A percentile compares a stretch with the other conserved stretches of the same genome.
Conservation (phyloP, 30 jellyfish, hydroid and myxozoan genomes). For the Mastigias papua region DNA sequence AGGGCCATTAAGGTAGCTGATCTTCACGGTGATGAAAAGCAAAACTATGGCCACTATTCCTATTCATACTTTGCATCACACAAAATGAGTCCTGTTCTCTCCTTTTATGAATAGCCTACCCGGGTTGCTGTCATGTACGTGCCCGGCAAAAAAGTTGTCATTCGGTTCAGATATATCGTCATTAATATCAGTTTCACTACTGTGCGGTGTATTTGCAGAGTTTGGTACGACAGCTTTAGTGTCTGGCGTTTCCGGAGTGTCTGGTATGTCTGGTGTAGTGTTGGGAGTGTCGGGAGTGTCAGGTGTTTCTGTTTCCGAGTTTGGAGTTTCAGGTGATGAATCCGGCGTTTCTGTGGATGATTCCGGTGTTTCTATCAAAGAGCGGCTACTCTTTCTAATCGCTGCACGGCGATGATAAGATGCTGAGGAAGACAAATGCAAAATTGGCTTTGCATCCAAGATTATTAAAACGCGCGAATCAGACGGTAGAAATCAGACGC, state of each 20-base stretch:
- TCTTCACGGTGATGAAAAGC: too few species aligned
- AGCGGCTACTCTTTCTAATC: background rate
- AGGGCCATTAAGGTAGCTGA: too few species aligned
- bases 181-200: constrained; percentile 9
- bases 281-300: constrained; percentile 77
- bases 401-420: background rate
- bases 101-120: constrained; percentile 69
- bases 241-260: constrained; percentile 73
- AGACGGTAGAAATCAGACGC: background rate
- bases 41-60: too few species aligned
- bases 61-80: background rate
- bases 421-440: constrained; percentile 12
- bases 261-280: constrained; percentile 64
- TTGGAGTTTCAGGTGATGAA: constrained; percentile 70
- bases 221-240: constrained; percentile 55
- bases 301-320: constrained; percentile 50
- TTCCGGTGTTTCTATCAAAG: constrained; percentile 60
- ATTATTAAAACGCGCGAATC: background rate
- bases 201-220: constrained; percentile 24
- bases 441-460: constrained; percentile 1
- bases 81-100: constrained; percentile 15
- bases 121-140: constrained; percentile 36
- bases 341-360: constrained; percentile 70
- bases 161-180: constrained; percentile 48
- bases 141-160: background rate